Conservation (phyloP, 1,140 invertebrate species). For the Harpegnathos saltator region DNA sequence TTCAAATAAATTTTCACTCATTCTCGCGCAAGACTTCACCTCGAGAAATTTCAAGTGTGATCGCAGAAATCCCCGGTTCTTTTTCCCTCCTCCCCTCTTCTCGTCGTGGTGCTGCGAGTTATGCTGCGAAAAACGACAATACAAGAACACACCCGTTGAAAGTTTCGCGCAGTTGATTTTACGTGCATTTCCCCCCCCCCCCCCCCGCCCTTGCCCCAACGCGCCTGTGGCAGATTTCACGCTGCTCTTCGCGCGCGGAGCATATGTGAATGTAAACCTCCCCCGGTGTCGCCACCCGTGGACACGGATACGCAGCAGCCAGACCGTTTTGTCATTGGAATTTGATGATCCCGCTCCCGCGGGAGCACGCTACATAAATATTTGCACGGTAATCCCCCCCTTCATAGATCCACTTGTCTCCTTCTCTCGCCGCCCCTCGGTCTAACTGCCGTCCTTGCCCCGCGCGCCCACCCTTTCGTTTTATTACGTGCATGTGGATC, state of each 20-base stretch:
- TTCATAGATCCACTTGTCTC: constrained; percentile 71
- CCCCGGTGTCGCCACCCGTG: constrained; percentile 62
- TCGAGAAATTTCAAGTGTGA: too few relatives aligned
- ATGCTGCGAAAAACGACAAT: background rate
- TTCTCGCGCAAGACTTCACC: too few relatives aligned
- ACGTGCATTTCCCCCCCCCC: too few relatives aligned
- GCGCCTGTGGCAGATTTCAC: constrained; percentile 3
- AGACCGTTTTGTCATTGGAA: constrained; percentile 81
- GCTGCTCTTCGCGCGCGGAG: constrained; percentile 19
- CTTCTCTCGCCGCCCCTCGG: constrained; percentile 58
- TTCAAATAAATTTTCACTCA: too few relatives aligned
- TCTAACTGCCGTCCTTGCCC: constrained; percentile 16
- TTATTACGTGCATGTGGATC: constrained; percentile 59
- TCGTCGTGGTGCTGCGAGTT: too few relatives aligned
- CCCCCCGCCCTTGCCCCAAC: too few relatives aligned
- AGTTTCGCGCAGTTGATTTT: background rate
- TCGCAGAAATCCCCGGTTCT: too few relatives aligned
- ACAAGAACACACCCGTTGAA: background rate
- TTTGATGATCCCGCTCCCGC: constrained; percentile 79
- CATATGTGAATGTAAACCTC: constrained; percentile 74
- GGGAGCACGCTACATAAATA: constrained; percentile 72
- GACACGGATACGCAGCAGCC: constrained; percentile 51
- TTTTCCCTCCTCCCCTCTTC: too few relatives aligned
- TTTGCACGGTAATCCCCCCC: constrained; percentile 76
- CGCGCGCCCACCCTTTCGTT: constrained; percentile 60